Evolutionary conservation across 2,797 vertebrate species (phyloP).

Genomic region (Neosilurus hyrtlii): DNA sequence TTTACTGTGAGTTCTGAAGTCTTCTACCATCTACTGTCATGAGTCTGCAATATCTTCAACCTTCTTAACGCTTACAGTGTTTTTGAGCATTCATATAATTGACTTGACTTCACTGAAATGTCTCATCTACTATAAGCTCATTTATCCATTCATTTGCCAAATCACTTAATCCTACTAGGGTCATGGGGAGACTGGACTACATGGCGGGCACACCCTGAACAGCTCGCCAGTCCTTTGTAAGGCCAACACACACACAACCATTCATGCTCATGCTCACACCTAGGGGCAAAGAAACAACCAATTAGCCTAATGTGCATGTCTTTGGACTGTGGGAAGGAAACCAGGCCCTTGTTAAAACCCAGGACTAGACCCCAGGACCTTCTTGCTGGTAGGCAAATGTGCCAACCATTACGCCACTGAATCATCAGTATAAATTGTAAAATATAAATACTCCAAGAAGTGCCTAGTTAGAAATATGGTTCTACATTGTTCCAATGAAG

Average conservation of each 20-base stretch:
- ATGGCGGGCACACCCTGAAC: too few relatives aligned
- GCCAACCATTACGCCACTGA: too few relatives aligned
- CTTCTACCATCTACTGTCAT: constrained; percentile 1
- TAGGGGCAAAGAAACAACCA: neutral
- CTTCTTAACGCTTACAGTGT: neutral
- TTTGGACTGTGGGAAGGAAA: neutral
- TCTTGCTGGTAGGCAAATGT: too few relatives aligned
- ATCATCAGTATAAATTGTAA: neutral
- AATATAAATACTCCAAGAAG: neutral
- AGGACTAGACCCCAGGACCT: too few relatives aligned
- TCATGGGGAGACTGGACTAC: too few relatives aligned
- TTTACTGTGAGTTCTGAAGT: constrained; percentile 83
- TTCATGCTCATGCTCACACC: neutral
- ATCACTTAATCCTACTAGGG: too few relatives aligned
- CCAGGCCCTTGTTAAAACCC: too few relatives aligned
- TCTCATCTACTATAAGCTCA: neutral
- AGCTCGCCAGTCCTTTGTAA: neutral
- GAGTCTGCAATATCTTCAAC: neutral
- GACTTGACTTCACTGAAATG: neutral
- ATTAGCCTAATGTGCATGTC: neutral
- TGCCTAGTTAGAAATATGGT: neutral
- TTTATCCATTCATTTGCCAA: too few relatives aligned
- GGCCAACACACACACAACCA: neutral
- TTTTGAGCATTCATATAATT: neutral
- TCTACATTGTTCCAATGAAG: neutral